Conservation (phyloP, 2,113 vertebrate species). For the Epinephelus fuscoguttatus region DNA sequence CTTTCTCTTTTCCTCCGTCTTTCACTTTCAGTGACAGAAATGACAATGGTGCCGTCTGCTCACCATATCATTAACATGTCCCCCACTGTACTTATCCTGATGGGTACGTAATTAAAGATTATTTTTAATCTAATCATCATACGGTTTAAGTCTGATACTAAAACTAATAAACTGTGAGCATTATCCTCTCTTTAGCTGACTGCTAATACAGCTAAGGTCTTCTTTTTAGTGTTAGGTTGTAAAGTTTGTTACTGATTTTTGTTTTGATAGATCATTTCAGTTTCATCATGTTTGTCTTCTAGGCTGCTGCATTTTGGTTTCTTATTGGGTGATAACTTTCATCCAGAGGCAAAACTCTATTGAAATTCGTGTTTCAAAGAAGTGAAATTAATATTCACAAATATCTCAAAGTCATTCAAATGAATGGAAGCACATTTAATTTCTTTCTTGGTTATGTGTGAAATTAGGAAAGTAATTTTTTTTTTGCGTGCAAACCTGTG, state of each 20-base stretch:
- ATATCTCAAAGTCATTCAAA: slow-evolving; percentile 10
- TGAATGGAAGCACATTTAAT: not conserved
- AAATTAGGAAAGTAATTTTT: not conserved
- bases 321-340: not conserved
- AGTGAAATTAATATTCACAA: slow-evolving; percentile 11
- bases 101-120: slow-evolving; percentile 68
- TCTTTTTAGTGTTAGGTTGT: not conserved
- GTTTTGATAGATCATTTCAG: not conserved
- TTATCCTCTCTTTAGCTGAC: slow-evolving; percentile 39
- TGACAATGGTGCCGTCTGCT: slow-evolving; percentile 72
- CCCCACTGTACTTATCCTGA: slow-evolving; percentile 64
- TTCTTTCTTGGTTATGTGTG: not conserved
- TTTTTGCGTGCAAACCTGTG: not conserved
- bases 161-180: slow-evolving; percentile 59
- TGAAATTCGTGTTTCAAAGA: not conserved
- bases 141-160: slow-evolving; percentile 46
- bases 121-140: slow-evolving; percentile 70
- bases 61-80: slow-evolving; percentile 73
- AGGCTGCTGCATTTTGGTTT: not conserved
- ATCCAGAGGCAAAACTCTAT: not conserved
- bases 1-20: slow-evolving; percentile 26
- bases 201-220: slow-evolving; percentile 15
- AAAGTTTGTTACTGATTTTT: not conserved
- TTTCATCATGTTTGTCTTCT: not conserved
- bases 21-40: slow-evolving; percentile 49